phyloP scores from a whole-genome alignment of 2,113 vertebrate genomes.

The Macaca nemestrina region DNA sequence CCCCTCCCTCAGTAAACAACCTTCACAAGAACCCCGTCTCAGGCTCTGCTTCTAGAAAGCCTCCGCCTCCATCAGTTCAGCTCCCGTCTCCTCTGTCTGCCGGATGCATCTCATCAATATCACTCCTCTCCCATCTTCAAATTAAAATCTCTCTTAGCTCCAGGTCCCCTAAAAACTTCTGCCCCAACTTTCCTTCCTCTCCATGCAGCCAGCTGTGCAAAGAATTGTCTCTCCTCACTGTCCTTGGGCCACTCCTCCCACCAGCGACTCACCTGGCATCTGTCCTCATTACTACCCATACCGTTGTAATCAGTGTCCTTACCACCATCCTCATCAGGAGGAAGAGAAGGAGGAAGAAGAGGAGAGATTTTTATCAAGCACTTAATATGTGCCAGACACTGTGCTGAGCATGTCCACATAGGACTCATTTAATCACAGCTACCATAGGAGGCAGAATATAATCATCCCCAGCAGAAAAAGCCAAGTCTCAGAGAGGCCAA shows the following conservation, averaged over 20 bases:
- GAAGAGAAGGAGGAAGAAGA: not conserved
- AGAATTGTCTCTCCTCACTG: not conserved
- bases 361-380: not conserved
- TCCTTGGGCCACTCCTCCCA: not conserved
- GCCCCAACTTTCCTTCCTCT: too few relatives aligned
- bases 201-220: not conserved
- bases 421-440: too few relatives aligned
- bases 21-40: rapidly evolving
- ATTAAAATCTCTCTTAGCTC: not conserved
- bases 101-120: not conserved
- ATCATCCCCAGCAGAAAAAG: not conserved
- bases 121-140: not conserved
- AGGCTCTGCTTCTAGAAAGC: not conserved
- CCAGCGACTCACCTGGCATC: too few relatives aligned
- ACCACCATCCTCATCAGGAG: not conserved
- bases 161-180: not conserved
- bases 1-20: not conserved
- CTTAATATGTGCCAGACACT: not conserved
- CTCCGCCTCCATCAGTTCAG: not conserved
- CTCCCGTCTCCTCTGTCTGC: not conserved
- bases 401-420: not conserved
- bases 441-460: not conserved
- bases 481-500: not conserved
- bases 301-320: not conserved
- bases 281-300: not conserved